Conservation (phyloP, 2,888 invertebrate genomes). For the Nymphalis polychloros region DNA sequence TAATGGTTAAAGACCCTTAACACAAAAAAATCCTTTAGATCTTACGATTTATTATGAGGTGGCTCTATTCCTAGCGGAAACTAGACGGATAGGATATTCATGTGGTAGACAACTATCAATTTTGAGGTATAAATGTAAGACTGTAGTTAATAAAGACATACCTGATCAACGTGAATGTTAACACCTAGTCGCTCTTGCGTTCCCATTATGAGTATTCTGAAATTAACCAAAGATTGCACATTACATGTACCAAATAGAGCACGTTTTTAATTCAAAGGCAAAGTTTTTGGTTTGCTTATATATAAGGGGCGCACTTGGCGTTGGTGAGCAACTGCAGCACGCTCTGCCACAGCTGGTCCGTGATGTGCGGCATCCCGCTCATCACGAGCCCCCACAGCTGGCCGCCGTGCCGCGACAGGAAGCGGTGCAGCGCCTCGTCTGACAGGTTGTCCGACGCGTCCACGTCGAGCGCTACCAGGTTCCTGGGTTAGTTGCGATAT, state of each 20-base stretch:
- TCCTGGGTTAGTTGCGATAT: constrained; percentile 59
- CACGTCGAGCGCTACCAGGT: constrained; percentile 93
- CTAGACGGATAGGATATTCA: too few species aligned
- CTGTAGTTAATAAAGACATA: constrained; percentile 33
- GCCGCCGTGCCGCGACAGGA: constrained; percentile 93
- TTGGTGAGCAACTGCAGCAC: constrained; percentile 95
- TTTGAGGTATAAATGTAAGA: neutral
- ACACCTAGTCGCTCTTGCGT: constrained; percentile 97
- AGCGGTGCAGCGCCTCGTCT: constrained; percentile 95
- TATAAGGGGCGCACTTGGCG: constrained; percentile 86
- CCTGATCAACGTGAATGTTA: constrained; percentile 97
- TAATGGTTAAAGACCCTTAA: too few species aligned
- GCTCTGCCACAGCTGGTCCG: constrained; percentile 98
- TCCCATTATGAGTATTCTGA: constrained; percentile 97
- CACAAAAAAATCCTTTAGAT: too few species aligned
- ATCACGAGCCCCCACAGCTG: constrained; percentile 94
- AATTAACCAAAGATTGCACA: constrained; percentile 41
- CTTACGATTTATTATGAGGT: too few species aligned
- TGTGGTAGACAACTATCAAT: too few species aligned
- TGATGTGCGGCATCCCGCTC: constrained; percentile 98
- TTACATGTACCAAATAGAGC: too few species aligned
- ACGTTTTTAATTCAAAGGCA: too few species aligned
- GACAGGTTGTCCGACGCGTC: constrained; percentile 96
- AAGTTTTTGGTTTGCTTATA: neutral
- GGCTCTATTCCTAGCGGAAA: too few species aligned